Conservation (phyloP, 2,113 vertebrate genomes). For the Sapajus apella region DNA sequence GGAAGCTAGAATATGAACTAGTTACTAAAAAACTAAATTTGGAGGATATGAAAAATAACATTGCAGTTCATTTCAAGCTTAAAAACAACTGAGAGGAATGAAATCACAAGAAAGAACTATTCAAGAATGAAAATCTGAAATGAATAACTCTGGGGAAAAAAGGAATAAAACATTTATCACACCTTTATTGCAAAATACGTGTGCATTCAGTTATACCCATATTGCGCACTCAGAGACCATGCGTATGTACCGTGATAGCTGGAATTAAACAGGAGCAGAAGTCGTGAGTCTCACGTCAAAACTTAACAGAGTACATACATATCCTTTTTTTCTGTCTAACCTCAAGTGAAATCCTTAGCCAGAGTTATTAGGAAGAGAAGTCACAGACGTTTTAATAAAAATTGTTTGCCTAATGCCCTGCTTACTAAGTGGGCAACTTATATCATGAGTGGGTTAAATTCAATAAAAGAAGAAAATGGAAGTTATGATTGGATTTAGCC, state of each 20-base stretch:
- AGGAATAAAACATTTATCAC: not conserved
- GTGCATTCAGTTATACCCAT: not conserved
- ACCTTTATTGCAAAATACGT: not conserved
- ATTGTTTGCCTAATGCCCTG: not conserved
- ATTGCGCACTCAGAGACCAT: not conserved
- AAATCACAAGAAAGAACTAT: not conserved
- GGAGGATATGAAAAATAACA: not conserved
- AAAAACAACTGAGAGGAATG: not conserved
- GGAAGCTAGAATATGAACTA: not conserved
- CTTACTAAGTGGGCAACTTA: not conserved
- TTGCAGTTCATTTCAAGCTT: not conserved
- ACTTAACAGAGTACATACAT: not conserved
- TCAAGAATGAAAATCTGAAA: not conserved
- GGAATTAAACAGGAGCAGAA: not conserved
- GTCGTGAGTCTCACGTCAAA: not conserved
- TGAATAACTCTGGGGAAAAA: not conserved
- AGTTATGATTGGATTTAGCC: not conserved
- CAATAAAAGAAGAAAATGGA: not conserved
- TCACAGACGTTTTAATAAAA: not conserved
- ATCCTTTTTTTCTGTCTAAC: not conserved
- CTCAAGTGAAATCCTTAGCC: not conserved
- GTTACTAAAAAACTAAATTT: not conserved
- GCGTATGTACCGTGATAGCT: not conserved
- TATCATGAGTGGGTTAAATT: not conserved
- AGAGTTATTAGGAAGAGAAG: not conserved